Conservation (phyloP, 2,797 vertebrate genomes). For the Amblyopsis hoosieri region DNA sequence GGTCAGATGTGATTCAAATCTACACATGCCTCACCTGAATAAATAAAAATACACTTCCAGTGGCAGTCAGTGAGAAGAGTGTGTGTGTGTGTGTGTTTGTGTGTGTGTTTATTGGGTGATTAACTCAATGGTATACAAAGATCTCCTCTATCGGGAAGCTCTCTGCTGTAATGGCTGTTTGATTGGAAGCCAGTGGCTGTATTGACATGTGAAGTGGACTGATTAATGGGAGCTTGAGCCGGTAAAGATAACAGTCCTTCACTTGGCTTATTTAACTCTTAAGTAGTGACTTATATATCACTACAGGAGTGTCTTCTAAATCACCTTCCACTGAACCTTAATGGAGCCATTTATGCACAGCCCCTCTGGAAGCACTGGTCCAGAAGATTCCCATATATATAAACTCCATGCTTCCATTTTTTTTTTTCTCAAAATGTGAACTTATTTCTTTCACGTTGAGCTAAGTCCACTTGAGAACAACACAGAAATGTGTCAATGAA, state of each 20-base stretch:
- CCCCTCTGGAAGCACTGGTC: conserved; percentile 56
- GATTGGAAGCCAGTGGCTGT: conserved; percentile 74
- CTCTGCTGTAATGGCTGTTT: conserved; percentile 75
- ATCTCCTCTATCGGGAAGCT: conserved; percentile 71
- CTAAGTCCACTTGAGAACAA: conserved; percentile 56
- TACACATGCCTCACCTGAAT: conserved; percentile 53
- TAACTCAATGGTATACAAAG: conserved; percentile 73
- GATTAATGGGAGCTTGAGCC: conserved; percentile 84
- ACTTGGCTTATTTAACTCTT: conserved; percentile 75
- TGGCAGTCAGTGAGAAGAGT: conserved; percentile 34
- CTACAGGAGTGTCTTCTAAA: conserved; percentile 58
- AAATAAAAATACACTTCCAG: conserved; percentile 49
- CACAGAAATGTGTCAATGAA: conserved; percentile 39
- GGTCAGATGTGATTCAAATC: conserved; percentile 42
- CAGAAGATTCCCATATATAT: conserved; percentile 32
- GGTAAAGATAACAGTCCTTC: conserved; percentile 80
- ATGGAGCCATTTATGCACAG: conserved; percentile 63
- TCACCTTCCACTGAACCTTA: conserved; percentile 53
- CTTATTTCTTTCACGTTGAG: conserved; percentile 34
- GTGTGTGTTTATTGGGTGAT: conserved; percentile 54
- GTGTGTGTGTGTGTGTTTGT: background rate
- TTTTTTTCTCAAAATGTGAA: conserved; percentile 24
- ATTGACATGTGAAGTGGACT: conserved; percentile 79
- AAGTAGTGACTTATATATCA: conserved; percentile 72
- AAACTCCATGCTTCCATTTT: conserved; percentile 12